Evolutionary conservation across 2,797 vertebrate genomes (phyloP).

Genomic region (Kryptolebias ocellatus): DNA sequence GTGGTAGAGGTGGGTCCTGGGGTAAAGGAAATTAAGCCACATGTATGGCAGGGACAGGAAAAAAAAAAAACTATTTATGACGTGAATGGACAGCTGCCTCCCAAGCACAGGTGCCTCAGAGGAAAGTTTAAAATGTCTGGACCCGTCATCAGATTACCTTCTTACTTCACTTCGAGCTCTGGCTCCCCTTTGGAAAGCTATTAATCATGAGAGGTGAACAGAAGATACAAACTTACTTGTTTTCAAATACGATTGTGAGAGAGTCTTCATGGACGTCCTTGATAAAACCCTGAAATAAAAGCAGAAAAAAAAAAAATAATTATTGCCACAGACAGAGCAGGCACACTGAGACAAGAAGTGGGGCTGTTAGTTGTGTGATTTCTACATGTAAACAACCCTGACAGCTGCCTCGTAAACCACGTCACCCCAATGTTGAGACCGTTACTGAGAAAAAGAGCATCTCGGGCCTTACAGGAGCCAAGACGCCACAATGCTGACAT

Average conservation of each 20-base stretch:
- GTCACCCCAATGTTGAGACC: constrained; percentile 26
- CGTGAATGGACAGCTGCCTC: constrained; percentile 72
- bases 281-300: constrained; percentile 86
- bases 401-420: constrained; percentile 5
- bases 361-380: constrained; percentile 10
- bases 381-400: constrained; percentile 44
- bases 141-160: constrained; percentile 13
- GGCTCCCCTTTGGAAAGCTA: too few species aligned
- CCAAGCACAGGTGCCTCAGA: constrained; percentile 67
- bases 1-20: constrained; percentile 10
- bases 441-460: constrained; percentile 41
- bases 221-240: constrained; percentile 88
- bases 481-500: constrained; percentile 56
- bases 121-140: constrained; percentile 37
- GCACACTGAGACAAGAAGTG: constrained; percentile 11
- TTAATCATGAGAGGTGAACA: background rate
- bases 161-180: background rate
- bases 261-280: constrained; percentile 95
- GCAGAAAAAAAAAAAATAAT: constrained; percentile 27
- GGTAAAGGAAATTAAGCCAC: constrained; percentile 43
- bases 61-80: constrained; percentile 47
- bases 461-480: constrained; percentile 36
- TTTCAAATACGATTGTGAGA: constrained; percentile 93
- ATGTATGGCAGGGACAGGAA: constrained; percentile 37
- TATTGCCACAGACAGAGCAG: constrained; percentile 15